These are phyloP conservation scores for Chrysaora quinquecirrha DNA, from an alignment of 30 jellyfish, hydroid and myxozoan species.

Conservation along the genomic window DNA sequence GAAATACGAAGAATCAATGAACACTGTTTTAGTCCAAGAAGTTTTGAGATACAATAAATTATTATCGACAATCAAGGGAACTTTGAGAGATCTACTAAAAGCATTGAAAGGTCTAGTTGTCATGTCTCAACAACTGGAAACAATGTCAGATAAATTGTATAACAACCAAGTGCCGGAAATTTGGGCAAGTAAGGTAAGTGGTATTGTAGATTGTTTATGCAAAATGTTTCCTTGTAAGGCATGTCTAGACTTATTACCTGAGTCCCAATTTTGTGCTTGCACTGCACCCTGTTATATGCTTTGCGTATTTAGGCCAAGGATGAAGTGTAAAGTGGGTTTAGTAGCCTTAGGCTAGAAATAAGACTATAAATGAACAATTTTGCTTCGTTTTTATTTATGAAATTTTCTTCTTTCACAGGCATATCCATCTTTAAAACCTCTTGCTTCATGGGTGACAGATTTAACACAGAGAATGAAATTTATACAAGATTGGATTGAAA, in stretches of 20 bases:
- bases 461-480: constrained; percentile 69
- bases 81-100: constrained; percentile 77
- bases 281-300: too few relatives aligned
- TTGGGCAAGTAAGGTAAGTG: constrained; percentile 94
- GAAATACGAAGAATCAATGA: constrained; percentile 93
- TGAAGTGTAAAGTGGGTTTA: too few relatives aligned
- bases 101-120: constrained; percentile 94
- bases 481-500: constrained; percentile 83
- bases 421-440: constrained; percentile 88
- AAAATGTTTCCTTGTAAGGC: too few relatives aligned
- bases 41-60: constrained; percentile 85
- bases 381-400: too few relatives aligned
- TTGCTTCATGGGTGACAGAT: constrained; percentile 93
- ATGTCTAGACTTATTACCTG: too few relatives aligned
- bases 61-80: constrained; percentile 64
- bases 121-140: constrained; percentile 94
- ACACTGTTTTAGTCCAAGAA: constrained; percentile 91
- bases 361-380: too few relatives aligned
- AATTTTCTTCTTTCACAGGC: constrained; percentile 68
- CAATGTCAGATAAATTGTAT: constrained; percentile 83
- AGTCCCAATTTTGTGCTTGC: too few relatives aligned
- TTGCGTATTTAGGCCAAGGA: too few relatives aligned
- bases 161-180: constrained; percentile 91
- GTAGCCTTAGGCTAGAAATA: too few relatives aligned
- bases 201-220: too few relatives aligned